Conservation (phyloP, 2,113 vertebrate genomes). For the Taurulus bubalis region DNA sequence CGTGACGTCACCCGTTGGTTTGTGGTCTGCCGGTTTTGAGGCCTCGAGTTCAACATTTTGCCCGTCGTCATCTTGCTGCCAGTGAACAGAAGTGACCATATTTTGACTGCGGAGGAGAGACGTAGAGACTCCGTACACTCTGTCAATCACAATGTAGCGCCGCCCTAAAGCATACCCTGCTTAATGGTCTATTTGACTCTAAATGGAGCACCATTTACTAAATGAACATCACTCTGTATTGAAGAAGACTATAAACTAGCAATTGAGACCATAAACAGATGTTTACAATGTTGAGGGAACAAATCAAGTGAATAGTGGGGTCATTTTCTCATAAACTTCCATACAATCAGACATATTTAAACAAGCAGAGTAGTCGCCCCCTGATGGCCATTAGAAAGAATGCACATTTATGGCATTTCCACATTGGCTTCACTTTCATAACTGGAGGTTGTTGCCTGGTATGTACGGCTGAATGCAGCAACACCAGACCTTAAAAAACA, state of each 20-base stretch:
- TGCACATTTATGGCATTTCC: background rate
- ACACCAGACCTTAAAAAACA: background rate
- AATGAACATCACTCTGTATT: background rate
- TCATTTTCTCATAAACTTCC: background rate
- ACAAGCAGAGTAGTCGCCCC: background rate
- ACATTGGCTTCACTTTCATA: background rate
- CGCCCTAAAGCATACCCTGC: background rate
- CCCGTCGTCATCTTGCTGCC: background rate
- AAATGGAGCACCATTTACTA: background rate
- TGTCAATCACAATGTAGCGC: background rate
- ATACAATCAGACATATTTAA: background rate
- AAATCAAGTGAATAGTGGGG: background rate
- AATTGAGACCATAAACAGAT: background rate
- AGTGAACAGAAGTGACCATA: background rate
- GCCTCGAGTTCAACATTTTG: background rate
- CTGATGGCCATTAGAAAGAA: background rate
- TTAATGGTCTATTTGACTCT: background rate
- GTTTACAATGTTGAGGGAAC: background rate
- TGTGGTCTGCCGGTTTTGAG: background rate
- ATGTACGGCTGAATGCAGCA: background rate
- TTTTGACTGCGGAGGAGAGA: too few relatives aligned
- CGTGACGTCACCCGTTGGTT: background rate
- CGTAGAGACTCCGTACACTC: background rate
- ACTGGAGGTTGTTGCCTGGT: background rate
- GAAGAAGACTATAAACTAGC: background rate